phyloP scores from a whole-genome alignment of 2,888 invertebrate species.

The Sylvicola fuscatus region DNA sequence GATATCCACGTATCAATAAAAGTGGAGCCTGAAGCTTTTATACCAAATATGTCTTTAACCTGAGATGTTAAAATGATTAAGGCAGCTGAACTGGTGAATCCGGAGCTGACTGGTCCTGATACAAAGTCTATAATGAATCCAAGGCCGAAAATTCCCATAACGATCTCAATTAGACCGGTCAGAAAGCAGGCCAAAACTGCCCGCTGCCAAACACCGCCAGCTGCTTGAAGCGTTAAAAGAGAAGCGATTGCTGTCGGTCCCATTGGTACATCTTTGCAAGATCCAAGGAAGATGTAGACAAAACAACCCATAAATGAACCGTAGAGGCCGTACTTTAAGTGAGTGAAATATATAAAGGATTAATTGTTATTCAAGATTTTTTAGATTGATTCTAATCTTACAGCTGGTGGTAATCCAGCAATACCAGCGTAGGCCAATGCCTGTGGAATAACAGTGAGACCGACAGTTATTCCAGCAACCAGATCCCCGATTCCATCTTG shows the following conservation, averaged over 20 bases:
- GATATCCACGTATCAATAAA: constrained; percentile 63
- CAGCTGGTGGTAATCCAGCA: constrained; percentile 52
- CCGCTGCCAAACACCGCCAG: constrained; percentile 37
- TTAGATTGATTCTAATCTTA: constrained; percentile 14
- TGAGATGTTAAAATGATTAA: constrained; percentile 76
- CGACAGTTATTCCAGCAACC: constrained; percentile 82
- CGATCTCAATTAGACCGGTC: constrained; percentile 50
- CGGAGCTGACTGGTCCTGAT: constrained; percentile 73
- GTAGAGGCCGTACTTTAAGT: constrained; percentile 66
- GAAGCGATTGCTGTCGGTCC: constrained; percentile 89
- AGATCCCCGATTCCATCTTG: constrained; percentile 64
- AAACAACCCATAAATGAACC: constrained; percentile 82
- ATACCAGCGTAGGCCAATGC: constrained; percentile 65
- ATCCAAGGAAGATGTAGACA: constrained; percentile 73
- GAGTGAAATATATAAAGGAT: neutral
- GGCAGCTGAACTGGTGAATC: constrained; percentile 79
- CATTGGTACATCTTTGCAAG: constrained; percentile 80
- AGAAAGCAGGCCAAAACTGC: constrained; percentile 59
- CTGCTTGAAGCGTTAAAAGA: constrained; percentile 61
- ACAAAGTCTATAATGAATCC: constrained; percentile 81
- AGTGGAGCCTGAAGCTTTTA: constrained; percentile 49
- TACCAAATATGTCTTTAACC: constrained; percentile 62
- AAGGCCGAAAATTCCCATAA: constrained; percentile 65
- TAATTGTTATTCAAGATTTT: neutral
- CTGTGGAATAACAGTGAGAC: constrained; percentile 46